These are phyloP conservation scores for Pachypanchax playfairii DNA, from an alignment of 2,113 vertebrate species.

Conservation along the genomic window DNA sequence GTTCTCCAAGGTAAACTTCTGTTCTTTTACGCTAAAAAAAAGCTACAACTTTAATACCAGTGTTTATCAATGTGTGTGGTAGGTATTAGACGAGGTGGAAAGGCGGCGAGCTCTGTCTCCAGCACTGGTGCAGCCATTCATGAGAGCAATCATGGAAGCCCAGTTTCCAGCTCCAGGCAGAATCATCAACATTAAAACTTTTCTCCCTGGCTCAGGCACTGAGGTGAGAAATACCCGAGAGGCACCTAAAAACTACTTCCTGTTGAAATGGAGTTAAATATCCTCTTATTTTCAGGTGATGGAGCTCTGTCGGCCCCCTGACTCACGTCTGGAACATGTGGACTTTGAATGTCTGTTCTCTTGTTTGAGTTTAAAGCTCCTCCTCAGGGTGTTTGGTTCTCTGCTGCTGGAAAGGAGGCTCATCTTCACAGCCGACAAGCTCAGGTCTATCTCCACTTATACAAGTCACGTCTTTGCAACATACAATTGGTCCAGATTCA, in stretches of 20 bases:
- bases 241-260: not conserved
- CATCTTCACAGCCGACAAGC: slow-evolving; percentile 94
- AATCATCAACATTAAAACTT: slow-evolving; percentile 89
- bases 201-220: slow-evolving; percentile 90
- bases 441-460: slow-evolving; percentile 74
- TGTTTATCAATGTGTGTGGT: not conserved
- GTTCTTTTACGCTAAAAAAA: no score
- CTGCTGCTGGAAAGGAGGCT: slow-evolving; percentile 93
- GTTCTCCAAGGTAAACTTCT: slow-evolving; percentile 87
- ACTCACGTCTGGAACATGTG: slow-evolving; percentile 93
- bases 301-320: slow-evolving; percentile 88
- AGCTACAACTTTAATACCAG: not conserved
- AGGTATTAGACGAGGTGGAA: slow-evolving; percentile 94
- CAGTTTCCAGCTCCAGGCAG: slow-evolving; percentile 91
- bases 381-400: slow-evolving; percentile 91
- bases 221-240: slow-evolving; percentile 79
- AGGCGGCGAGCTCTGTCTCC: slow-evolving; percentile 90
- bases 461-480: no score
- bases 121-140: slow-evolving; percentile 91
- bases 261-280: no score
- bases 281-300: slow-evolving; percentile 81
- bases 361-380: slow-evolving; percentile 88
- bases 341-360: slow-evolving; percentile 91
- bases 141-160: slow-evolving; percentile 95
- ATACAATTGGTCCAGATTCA: slow-evolving; percentile 46